phyloP scores from a whole-genome alignment of 1,140 invertebrate species.

The Brachionus angularis region DNA sequence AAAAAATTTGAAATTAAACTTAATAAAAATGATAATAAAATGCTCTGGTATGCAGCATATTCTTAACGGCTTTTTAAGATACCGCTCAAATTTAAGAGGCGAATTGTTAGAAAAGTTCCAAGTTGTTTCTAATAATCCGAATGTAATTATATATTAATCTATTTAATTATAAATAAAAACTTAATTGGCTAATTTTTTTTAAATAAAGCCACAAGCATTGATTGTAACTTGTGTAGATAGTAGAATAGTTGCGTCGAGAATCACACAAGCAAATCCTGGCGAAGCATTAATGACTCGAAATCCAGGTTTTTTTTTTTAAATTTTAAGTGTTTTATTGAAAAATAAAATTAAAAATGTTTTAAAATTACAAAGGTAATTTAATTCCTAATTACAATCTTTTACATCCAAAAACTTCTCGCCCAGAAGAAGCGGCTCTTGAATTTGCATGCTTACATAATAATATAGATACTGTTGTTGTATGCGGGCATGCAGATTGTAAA shows the following conservation, averaged over 20 bases:
- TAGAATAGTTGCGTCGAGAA: conserved; percentile 87
- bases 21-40: conserved; percentile 12
- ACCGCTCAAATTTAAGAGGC: neutral
- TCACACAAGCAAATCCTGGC: conserved; percentile 88
- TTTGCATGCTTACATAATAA: conserved; percentile 86
- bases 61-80: conserved; percentile 18
- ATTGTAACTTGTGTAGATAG: conserved; percentile 97
- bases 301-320: conserved; percentile 67
- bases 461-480: conserved; percentile 86
- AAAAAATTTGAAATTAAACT: neutral
- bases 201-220: conserved; percentile 75
- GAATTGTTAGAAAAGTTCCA: conserved; percentile 35
- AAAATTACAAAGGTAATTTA: conserved; percentile 46
- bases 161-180: conserved; percentile 59
- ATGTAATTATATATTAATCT: conserved; percentile 17
- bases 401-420: conserved; percentile 60
- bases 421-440: conserved; percentile 88
- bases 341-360: neutral
- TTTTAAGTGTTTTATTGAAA: conserved; percentile 73
- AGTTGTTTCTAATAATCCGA: neutral
- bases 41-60: conserved; percentile 26
- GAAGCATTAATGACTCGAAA: conserved; percentile 96
- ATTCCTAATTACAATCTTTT: conserved; percentile 49
- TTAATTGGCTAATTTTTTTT: neutral
- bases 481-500: conserved; percentile 94